These are phyloP conservation scores for Synergus itoensis DNA, from an alignment of 2,888 invertebrate genomes.

Conservation along the genomic window DNA sequence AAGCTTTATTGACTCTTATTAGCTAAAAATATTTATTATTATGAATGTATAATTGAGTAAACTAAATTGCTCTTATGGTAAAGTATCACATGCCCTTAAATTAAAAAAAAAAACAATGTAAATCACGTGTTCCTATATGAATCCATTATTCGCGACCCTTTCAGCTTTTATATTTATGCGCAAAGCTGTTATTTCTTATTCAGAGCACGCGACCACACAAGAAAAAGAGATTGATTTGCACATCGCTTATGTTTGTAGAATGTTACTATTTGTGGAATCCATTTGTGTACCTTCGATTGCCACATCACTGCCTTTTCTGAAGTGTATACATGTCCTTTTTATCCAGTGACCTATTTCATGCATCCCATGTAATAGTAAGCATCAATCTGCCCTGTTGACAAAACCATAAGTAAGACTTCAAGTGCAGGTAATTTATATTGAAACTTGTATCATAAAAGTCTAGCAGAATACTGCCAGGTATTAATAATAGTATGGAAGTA, in stretches of 20 bases:
- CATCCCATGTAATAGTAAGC: conserved; percentile 41
- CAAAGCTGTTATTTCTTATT: conserved; percentile 68
- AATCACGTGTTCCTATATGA: not conserved
- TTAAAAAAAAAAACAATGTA: not conserved
- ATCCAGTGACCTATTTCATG: conserved; percentile 45
- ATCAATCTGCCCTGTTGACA: conserved; percentile 43
- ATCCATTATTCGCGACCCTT: conserved; percentile 33
- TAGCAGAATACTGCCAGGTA: not conserved
- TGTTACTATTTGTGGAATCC: conserved; percentile 67
- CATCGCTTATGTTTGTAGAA: conserved; percentile 62
- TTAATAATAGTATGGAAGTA: not conserved
- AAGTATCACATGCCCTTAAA: too few species aligned
- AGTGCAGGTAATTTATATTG: not conserved
- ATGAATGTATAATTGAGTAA: too few species aligned
- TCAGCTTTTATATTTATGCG: conserved; percentile 61
- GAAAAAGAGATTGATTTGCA: conserved; percentile 64
- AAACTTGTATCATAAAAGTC: not conserved
- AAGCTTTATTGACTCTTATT: too few species aligned
- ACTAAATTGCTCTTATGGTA: too few species aligned
- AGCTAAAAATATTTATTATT: too few species aligned
- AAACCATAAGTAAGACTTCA: conserved; percentile 16
- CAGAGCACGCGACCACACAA: conserved; percentile 63
- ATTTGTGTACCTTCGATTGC: conserved; percentile 64
- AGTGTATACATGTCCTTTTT: conserved; percentile 29
- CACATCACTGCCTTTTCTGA: conserved; percentile 50